These are phyloP conservation scores for Varanus salvator DNA, from an alignment of 2,113 vertebrate genomes.

Conservation along the genomic window DNA sequence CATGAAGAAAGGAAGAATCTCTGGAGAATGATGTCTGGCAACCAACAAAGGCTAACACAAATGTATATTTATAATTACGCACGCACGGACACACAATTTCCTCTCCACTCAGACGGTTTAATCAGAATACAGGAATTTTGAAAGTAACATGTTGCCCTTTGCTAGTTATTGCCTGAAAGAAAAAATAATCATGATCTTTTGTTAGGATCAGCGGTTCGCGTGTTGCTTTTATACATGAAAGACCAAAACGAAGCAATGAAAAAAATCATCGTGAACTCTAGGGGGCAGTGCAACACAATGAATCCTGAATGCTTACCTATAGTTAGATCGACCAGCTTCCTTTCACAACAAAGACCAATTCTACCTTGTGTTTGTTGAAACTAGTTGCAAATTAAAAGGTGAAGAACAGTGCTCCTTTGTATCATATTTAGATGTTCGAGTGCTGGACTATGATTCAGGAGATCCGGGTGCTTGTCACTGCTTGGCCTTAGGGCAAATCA, in stretches of 20 bases:
- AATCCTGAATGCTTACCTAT: conserved; percentile 9
- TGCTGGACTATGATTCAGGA: too few species aligned
- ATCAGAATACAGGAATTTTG: conserved; percentile 39
- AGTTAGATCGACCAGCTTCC: background rate
- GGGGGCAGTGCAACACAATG: conserved; percentile 78
- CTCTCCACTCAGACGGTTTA: conserved; percentile 29
- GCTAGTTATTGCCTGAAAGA: conserved; percentile 35
- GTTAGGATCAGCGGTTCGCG: background rate
- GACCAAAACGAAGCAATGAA: background rate
- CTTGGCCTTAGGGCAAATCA: too few species aligned
- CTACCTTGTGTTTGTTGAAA: conserved; percentile 52
- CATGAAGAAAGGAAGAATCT: conserved; percentile 54
- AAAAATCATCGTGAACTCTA: conserved; percentile 59
- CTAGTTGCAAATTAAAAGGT: conserved; percentile 48
- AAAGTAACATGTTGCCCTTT: conserved; percentile 47
- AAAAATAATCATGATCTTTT: conserved; percentile 15
- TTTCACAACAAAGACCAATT: conserved; percentile 74
- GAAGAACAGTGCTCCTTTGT: conserved; percentile 62
- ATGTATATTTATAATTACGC: background rate
- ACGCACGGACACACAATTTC: background rate
- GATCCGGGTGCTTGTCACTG: too few species aligned
- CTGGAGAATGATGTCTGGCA: conserved; percentile 56
- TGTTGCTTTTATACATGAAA: background rate
- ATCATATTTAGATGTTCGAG: conserved; percentile 54
- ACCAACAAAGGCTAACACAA: conserved; percentile 40